Percentiles rank a stretch among this genome's conserved stretches.
Conservation (phyloP, 2,113 vertebrate genomes). For the Syrmaticus mikado region DNA sequence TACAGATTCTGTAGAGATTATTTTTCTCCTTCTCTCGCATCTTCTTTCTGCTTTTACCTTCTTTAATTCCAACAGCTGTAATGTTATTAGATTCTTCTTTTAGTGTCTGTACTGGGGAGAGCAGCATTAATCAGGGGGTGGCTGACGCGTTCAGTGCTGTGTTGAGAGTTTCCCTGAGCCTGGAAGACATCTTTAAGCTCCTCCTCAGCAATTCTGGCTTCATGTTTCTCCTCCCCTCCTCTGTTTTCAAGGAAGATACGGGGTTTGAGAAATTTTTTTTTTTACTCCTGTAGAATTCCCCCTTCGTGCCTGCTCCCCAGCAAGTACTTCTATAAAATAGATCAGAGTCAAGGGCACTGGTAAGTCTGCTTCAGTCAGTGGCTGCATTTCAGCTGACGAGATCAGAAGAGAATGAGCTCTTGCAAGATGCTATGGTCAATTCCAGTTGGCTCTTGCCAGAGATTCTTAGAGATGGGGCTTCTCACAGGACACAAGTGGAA, state of each 20-base stretch:
- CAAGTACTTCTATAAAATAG: conserved; percentile 15
- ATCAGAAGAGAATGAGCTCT: conserved; percentile 12
- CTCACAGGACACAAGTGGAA: conserved; percentile 24
- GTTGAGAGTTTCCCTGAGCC: background rate
- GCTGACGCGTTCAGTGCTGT: background rate
- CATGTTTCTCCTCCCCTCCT: background rate
- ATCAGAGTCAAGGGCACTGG: conserved; percentile 33
- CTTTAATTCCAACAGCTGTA: background rate
- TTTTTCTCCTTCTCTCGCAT: background rate
- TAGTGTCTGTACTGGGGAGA: background rate
- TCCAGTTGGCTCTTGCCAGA: conserved; percentile 20
- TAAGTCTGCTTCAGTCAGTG: conserved; percentile 34
- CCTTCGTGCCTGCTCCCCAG: background rate
- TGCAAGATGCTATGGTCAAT: background rate
- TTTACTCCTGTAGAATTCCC: background rate
- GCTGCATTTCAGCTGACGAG: conserved; percentile 26
- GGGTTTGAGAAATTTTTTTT: background rate
- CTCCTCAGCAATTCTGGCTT: conserved; percentile 13
- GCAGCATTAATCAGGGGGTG: background rate
- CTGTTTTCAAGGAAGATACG: background rate
- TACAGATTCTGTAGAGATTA: background rate
- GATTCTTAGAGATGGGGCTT: background rate
- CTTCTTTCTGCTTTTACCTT: background rate
- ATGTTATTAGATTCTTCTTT: background rate
- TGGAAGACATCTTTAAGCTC: background rate